Evolutionary conservation across 2,797 vertebrate genomes (phyloP).

Genomic region (Chrosomus eos): DNA sequence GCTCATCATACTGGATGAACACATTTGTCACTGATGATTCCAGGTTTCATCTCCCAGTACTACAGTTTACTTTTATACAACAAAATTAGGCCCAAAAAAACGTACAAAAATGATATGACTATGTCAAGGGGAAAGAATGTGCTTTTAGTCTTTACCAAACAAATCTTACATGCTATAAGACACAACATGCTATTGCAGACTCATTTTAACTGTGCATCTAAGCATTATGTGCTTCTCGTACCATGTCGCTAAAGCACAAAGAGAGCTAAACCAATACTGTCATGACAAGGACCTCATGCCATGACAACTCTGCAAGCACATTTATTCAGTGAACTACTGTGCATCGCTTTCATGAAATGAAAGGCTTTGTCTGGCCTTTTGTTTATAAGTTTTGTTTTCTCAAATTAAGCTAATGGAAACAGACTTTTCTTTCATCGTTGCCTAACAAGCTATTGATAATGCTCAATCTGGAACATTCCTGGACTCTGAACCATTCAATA

Average conservation of each 20-base stretch:
- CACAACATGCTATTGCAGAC: neutral
- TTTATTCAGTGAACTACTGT: neutral
- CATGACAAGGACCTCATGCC: slow-evolving; percentile 2
- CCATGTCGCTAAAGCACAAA: neutral
- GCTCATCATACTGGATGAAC: neutral
- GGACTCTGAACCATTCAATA: slow-evolving; percentile 71
- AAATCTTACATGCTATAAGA: neutral
- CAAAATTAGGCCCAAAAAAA: neutral
- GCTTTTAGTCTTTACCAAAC: neutral
- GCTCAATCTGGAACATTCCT: slow-evolving; percentile 68
- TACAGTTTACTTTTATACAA: neutral
- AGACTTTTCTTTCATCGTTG: slow-evolving; percentile 55
- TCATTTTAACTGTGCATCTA: neutral
- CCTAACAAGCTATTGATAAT: slow-evolving; percentile 61
- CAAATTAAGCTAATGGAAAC: slow-evolving; percentile 70
- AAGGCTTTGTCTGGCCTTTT: slow-evolving; percentile 18
- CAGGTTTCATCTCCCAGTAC: neutral
- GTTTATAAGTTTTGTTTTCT: slow-evolving; percentile 44
- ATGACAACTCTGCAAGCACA: neutral
- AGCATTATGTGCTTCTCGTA: slow-evolving; percentile 1
- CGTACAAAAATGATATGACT: neutral
- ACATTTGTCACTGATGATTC: slow-evolving; percentile 3
- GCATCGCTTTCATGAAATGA: neutral
- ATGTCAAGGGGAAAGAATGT: neutral
- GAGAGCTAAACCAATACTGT: slow-evolving; percentile 12